phyloP scores from a whole-genome alignment of 2,797 vertebrate genomes.

The Miichthys miiuy region DNA sequence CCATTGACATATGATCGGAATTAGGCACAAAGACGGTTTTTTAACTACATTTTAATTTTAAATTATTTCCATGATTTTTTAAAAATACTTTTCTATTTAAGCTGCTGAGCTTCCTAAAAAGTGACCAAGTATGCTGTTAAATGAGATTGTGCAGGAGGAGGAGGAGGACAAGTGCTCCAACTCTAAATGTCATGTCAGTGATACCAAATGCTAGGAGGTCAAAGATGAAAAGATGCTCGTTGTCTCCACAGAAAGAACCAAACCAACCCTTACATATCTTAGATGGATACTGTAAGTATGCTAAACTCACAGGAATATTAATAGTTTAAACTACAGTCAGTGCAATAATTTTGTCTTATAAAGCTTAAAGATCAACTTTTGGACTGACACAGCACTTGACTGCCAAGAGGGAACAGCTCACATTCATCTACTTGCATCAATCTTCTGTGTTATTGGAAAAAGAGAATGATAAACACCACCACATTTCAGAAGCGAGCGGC shows the following conservation, averaged over 20 bases:
- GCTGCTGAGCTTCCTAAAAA: background rate
- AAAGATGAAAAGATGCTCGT: background rate
- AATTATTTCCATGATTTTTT: too few relatives aligned
- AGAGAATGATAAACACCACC: background rate
- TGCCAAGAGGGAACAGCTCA: background rate
- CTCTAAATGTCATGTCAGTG: slow-evolving; percentile 31
- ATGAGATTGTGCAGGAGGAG: slow-evolving; percentile 3
- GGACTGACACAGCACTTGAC: background rate
- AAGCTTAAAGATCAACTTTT: background rate
- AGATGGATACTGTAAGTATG: too few relatives aligned
- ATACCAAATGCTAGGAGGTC: slow-evolving; percentile 14
- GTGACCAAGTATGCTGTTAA: background rate
- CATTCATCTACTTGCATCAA: slow-evolving; percentile 1
- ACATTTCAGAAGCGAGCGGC: slow-evolving; percentile 32
- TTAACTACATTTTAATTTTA: too few relatives aligned
- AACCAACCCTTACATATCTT: background rate
- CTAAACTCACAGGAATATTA: background rate
- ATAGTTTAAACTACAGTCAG: background rate
- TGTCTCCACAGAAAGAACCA: background rate
- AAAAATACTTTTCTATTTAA: background rate
- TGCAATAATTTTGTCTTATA: background rate
- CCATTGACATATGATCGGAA: background rate
- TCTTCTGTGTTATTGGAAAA: background rate
- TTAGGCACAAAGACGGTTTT: background rate
- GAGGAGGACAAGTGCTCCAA: slow-evolving; percentile 33